Evolutionary conservation across 92 coral and sea anemone genomes (phyloP), one percentile per base, ranked within the genome.

Genomic region (Heliopora coerulea): DNA sequence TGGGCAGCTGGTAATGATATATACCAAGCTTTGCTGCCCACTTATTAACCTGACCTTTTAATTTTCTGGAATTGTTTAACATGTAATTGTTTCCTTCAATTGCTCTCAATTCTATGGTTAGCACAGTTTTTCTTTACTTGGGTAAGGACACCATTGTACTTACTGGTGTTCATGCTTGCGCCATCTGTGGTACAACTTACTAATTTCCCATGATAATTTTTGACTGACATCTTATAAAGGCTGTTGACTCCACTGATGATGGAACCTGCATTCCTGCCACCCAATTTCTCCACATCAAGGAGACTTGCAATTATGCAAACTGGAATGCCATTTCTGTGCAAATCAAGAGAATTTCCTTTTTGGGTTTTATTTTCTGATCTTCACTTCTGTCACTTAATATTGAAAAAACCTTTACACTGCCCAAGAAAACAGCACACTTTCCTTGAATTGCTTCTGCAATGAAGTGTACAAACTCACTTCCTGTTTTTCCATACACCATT

Each of bases 401-500:
- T 26, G 79, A 80, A 31, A 69, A 59, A 61, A 75, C 32, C 32
- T 80, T 58, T 69, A 72, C 39, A 44, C 75, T 74, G 73, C 79
- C 66, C 56, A 80, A 56, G 41, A 80, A 44, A 68, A 57, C 66
- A 4, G 84, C 44, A 21, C 65, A 70, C 64, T 80, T 69, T 67
- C 23, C 79, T 37, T 66, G 54, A 24, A 80, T 63, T 24, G 84
- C 84, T 31, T 80, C 68, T 44, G 72, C 73, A 50, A 80, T 80
- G 56, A 65, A 65, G 49, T 80, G 84, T 39, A 80, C 46, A 56
- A 80, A 80, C 59, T 80, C 79, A 34, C 84, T 34, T 24, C 73
- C 84, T 34, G 65, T 69, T 75, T 60, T 80, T 56, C 84, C 79
- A 49, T 75, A 79, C 83, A 67, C 83, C 62, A 34, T 79, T 79